Evolutionary conservation across 1,140 invertebrate species (phyloP).

Genomic region (Pogonus chalceus): DNA sequence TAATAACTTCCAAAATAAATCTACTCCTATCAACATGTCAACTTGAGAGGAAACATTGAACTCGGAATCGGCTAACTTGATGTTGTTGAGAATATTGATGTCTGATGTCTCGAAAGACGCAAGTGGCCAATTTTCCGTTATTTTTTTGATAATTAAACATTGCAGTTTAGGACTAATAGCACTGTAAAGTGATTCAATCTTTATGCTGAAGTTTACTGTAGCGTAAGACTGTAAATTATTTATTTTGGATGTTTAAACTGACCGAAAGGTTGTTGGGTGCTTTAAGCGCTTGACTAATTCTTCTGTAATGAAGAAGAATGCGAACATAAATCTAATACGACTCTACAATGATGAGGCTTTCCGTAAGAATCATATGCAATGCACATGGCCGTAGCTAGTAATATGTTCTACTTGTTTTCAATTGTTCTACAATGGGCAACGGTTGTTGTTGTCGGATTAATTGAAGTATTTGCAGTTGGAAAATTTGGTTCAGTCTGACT

Average conservation of each 20-base stretch:
- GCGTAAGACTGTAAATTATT: background rate
- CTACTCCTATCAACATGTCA: conserved; percentile 3
- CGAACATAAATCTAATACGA: conserved; percentile 11
- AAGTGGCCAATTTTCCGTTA: background rate
- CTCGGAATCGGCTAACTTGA: conserved; percentile 4
- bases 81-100: background rate
- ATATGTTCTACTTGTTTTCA: background rate
- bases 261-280: background rate
- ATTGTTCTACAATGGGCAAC: background rate
- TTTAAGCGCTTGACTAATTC: conserved; percentile 11
- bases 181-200: background rate
- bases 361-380: conserved; percentile 3
- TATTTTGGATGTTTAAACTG: background rate
- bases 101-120: conserved; percentile 1
- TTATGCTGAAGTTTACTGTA: background rate
- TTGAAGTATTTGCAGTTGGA: background rate
- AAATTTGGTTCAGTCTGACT: background rate
- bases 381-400: conserved; percentile 11
- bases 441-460: background rate
- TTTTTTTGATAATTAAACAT: conserved; percentile 2
- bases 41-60: background rate
- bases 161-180: background rate
- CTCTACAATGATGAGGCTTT: conserved; percentile 8
- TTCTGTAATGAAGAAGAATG: conserved; percentile 14
- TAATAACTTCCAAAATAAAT: conserved; percentile 7